Base-by-base conservation (phyloP, 1,140 invertebrate genomes). In the Drosophila leontia region DNA sequence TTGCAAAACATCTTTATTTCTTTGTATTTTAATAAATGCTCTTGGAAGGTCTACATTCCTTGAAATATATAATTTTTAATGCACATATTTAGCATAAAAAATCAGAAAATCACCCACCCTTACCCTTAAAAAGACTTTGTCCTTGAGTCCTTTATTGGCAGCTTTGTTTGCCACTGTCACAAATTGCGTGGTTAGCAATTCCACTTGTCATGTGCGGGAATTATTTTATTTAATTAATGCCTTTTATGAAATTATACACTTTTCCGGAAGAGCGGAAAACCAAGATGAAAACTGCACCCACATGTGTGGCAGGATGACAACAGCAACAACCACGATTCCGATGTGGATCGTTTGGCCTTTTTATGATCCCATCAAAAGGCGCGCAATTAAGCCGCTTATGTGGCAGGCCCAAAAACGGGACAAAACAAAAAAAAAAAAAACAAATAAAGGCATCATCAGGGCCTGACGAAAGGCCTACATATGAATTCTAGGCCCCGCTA, bases 371-470 rank as follows among this genome's bases (percentile, higher is more conserved):
- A 85, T 85, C 67, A 84, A 84, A 83, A 81, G 82, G 82, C 82
- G 59, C 63, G 78, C 82, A 84, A 84, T 84, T 85, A 84, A 84
- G 78, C 77, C 50, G 81, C 82, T 84, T 84, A 83, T 80, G 55
- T 60, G 53, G 59, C 81, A 61, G 39, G 17, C 39, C 17, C 62
- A 12, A 60, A 51, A 51, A 64, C 39, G 35, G n/a, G 11, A 15
- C 51, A 7, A 59, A 50, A 34, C 47, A 77, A 61, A 19, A 23
- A 37, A 37, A 37, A 53, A 65, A 76, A 53, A 70, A 58, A 50
- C 19, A 57, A 45, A 57, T 34, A 59, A 39, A 32, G 50, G 26
- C 53, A 39, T 39, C 51, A 55, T 37, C 35, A 56, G 19, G 19
- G 4, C n/a, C 6, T 26, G 53, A 8, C 8, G 5, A 19, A 19